Conservation (phyloP, 2,113 vertebrate genomes). For the Girardinichthys multiradiatus region DNA sequence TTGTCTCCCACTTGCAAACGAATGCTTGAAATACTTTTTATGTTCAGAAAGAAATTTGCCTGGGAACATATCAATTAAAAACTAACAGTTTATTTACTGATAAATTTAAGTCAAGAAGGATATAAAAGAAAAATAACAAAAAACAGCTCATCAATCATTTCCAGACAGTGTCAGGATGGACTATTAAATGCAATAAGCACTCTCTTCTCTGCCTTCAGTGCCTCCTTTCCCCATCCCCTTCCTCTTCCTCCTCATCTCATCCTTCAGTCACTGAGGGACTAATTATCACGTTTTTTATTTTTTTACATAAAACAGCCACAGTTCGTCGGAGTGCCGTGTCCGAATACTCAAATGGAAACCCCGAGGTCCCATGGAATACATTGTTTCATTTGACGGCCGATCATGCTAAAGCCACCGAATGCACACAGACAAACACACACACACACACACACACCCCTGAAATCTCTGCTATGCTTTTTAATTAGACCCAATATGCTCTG, state of each 20-base stretch:
- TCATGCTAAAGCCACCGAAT: conserved; percentile 67
- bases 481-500: conserved; percentile 66
- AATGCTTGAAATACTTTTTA: neutral
- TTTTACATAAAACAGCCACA: conserved; percentile 87
- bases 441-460: conserved; percentile 35
- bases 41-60: conserved; percentile 4
- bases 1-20: conserved; percentile 21
- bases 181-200: conserved; percentile 77
- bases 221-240: conserved; percentile 14
- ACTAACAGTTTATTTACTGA: neutral
- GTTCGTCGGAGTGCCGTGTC: conserved; percentile 75
- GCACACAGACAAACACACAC: conserved; percentile 17
- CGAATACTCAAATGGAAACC: conserved; percentile 90
- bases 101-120: conserved; percentile 8
- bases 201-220: conserved; percentile 67
- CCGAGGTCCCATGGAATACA: conserved; percentile 92
- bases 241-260: conserved; percentile 78
- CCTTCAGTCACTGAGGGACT: conserved; percentile 97
- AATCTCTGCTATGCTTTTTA: conserved; percentile 71
- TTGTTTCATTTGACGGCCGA: conserved; percentile 86
- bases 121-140: conserved; percentile 2
- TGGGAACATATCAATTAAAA: no score
- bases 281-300: conserved; percentile 95
- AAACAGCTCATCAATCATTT: conserved; percentile 65
- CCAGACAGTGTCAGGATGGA: conserved; percentile 70